These are phyloP conservation scores for Nectonema munidae DNA, from an alignment of 2,888 invertebrate species.

Conservation along the genomic window DNA sequence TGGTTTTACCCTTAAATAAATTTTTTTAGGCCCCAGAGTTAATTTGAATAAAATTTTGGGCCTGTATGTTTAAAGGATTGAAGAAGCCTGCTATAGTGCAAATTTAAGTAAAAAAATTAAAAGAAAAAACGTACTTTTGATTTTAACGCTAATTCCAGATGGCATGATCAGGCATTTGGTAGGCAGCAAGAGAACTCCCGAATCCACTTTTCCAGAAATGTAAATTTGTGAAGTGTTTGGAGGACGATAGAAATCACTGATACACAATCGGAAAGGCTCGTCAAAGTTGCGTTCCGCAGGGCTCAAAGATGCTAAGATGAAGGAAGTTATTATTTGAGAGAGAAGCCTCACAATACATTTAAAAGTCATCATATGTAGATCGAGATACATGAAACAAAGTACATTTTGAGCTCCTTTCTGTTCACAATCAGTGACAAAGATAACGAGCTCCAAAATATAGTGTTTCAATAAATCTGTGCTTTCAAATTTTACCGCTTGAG, in stretches of 20 bases:
- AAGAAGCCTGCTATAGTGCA: too few relatives aligned
- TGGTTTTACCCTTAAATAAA: too few relatives aligned
- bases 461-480: too few relatives aligned
- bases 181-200: constrained; percentile 18
- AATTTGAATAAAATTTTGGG: too few relatives aligned
- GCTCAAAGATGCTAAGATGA: too few relatives aligned
- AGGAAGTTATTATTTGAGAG: neutral
- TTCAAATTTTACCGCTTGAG: too few relatives aligned
- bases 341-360: constrained; percentile 7
- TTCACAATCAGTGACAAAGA: too few relatives aligned
- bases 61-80: too few relatives aligned
- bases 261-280: constrained; percentile 22
- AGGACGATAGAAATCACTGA: constrained; percentile 23
- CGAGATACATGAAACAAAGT: constrained; percentile 8
- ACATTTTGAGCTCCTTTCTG: too few relatives aligned
- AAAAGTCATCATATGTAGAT: neutral
- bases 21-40: too few relatives aligned
- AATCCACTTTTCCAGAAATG: constrained; percentile 20
- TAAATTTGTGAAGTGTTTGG: constrained; percentile 22
- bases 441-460: too few relatives aligned
- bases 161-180: constrained; percentile 22
- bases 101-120: too few relatives aligned
- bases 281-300: constrained; percentile 21
- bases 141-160: constrained; percentile 20
- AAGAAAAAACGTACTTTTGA: constrained; percentile 23